A percentile compares a stretch with the other conserved stretches of the same genome.
phyloP scores from a whole-genome alignment of 2,797 vertebrate genomes.

The Coluber constrictor region DNA sequence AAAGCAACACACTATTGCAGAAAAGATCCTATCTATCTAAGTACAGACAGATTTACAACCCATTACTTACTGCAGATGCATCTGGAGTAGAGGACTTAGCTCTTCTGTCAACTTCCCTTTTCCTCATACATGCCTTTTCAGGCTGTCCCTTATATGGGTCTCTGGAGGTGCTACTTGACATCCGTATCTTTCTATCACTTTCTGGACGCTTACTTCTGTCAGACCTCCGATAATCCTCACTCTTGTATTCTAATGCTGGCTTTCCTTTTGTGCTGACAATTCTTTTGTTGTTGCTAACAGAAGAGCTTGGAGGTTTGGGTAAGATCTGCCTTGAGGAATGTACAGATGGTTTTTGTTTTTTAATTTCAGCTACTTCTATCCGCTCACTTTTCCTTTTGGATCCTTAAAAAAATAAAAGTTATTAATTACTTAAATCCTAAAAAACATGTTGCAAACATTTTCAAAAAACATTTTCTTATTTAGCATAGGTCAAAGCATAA shows the following conservation, averaged over 20 bases:
- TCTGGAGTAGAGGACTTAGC: slow-evolving; percentile 80
- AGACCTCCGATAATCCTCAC: slow-evolving; percentile 83
- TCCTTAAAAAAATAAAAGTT: slow-evolving; percentile 72
- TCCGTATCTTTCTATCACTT: slow-evolving; percentile 78
- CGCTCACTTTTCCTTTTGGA: slow-evolving; percentile 91
- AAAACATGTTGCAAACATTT: not conserved
- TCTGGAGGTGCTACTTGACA: slow-evolving; percentile 72
- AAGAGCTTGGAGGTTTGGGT: slow-evolving; percentile 79
- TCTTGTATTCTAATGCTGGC: slow-evolving; percentile 76
- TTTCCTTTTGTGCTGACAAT: slow-evolving; percentile 75
- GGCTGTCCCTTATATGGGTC: slow-evolving; percentile 76
- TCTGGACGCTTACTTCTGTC: slow-evolving; percentile 77
- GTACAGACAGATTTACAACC: slow-evolving; percentile 1
- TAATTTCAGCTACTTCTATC: slow-evolving; percentile 80
- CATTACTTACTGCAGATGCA: slow-evolving; percentile 78
- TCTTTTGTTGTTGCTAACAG: slow-evolving; percentile 82
- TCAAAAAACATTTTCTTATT: not conserved
- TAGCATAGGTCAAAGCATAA: not conserved
- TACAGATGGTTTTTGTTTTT: slow-evolving; percentile 83
- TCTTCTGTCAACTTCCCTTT: slow-evolving; percentile 82
- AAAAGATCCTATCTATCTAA: not conserved
- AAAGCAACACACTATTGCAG: not conserved
- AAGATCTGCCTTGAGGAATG: slow-evolving; percentile 80
- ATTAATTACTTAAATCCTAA: not conserved
- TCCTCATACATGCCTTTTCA: slow-evolving; percentile 76